Base-by-base conservation (phyloP, 2,113 vertebrate genomes). In the Eira barbara region DNA sequence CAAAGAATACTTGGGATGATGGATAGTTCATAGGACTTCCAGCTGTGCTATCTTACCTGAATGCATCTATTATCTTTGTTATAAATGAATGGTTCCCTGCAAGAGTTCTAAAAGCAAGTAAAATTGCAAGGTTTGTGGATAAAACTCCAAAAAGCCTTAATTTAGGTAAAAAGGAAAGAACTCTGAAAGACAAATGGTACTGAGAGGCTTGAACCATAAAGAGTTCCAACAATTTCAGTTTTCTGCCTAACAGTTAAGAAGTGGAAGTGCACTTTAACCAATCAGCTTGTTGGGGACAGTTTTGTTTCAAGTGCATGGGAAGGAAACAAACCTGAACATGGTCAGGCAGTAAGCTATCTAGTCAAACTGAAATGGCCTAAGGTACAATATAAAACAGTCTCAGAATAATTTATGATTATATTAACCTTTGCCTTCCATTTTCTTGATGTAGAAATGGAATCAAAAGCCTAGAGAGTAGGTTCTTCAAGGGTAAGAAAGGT, bases 141-240 rank as follows among this genome's bases (percentile, higher is more conserved):
- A 57, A 89, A 93, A 76, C 67, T 82, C 36, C 36, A 65, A 65
- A 92, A 83, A 52, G 20, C 29, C 52, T 21, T 85, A 78, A 90
- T 73, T 86, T 80, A 85, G n/a, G 31, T 25, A 94, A 67, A 85
- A 49, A 49, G 25, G 14, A 52, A 47, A 81, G 25, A 94, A 78
- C 49, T 69, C 42, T 84, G n/a, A 93, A 93, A 96, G 25, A 84
- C 47, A 89, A 94, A 83, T 52, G 49, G 39, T 61, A 93, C 63
- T 34, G 47, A 84, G 34, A 89, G 25, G 47, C 31, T 57, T 87
- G 36, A 49, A 57, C 61, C 34, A 27, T 67, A 55, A 67, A 65
- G 49, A 69, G 65, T 61, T 61, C 31, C 10, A 69, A 80, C 59
- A 80, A 69, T 45, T 86, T 49, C 82, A 29, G 93, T n/a, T 83